A percentile compares a stretch with the other conserved stretches of the same genome.
These are phyloP conservation scores for Myathropa florea DNA, from an alignment of 2,888 invertebrate species.

Conservation along the genomic window DNA sequence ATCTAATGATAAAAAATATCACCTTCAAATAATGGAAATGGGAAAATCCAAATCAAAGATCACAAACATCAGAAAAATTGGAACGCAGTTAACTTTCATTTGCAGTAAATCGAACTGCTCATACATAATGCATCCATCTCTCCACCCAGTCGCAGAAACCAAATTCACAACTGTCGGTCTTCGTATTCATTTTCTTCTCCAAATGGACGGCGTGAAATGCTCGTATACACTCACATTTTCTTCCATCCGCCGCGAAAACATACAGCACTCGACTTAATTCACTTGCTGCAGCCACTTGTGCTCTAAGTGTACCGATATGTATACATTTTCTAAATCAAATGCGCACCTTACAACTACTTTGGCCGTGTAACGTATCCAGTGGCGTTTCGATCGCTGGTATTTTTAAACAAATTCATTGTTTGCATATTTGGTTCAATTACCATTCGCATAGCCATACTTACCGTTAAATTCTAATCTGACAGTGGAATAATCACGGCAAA, in stretches of 20 bases:
- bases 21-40: background rate
- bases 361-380: slow-evolving; percentile 13
- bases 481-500: background rate
- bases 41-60: background rate
- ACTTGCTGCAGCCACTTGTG: slow-evolving; percentile 51
- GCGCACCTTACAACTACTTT: slow-evolving; percentile 44
- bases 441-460: slow-evolving; percentile 2
- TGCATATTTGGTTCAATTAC: background rate
- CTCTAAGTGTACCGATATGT: slow-evolving; percentile 27
- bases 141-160: background rate
- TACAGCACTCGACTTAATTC: slow-evolving; percentile 11
- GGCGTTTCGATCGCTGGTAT: background rate
- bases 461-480: slow-evolving; percentile 33
- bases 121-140: slow-evolving; percentile 40
- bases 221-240: background rate
- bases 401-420: slow-evolving; percentile 1
- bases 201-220: background rate
- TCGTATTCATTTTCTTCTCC: background rate
- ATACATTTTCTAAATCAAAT: slow-evolving; percentile 37
- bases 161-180: background rate
- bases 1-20: too few relatives aligned
- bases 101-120: slow-evolving; percentile 4
- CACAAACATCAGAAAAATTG: slow-evolving; percentile 1
- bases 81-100: slow-evolving; percentile 13
- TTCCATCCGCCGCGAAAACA: background rate